A percentile compares a stretch with the other conserved stretches of the same genome.
These are phyloP conservation scores for Macroglossus sobrinus DNA, from an alignment of 2,113 vertebrate species.

Conservation along the genomic window DNA sequence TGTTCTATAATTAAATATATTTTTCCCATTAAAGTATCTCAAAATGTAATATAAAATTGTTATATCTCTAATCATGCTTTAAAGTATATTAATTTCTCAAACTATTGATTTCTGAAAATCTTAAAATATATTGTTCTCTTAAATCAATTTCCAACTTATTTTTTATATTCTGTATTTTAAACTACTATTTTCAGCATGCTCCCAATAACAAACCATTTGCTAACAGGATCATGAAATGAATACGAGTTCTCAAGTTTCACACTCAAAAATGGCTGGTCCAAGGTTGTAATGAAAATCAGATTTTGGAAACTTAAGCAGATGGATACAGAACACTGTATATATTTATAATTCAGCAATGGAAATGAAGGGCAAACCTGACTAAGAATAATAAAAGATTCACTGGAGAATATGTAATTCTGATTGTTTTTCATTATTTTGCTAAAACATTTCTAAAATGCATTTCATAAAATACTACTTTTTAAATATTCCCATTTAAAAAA, in stretches of 20 bases:
- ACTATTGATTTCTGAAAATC: not conserved
- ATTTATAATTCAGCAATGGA: not conserved
- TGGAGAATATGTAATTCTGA: not conserved
- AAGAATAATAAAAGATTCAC: not conserved
- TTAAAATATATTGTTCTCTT: not conserved
- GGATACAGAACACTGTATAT: not conserved
- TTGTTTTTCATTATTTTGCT: not conserved
- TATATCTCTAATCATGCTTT: not conserved
- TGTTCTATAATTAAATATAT: conserved; percentile 1
- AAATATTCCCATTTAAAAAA: not conserved
- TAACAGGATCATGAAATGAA: not conserved
- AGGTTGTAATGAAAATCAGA: not conserved
- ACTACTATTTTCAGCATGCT: not conserved
- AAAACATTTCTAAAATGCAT: not conserved
- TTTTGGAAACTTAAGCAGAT: not conserved
- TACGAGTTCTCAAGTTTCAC: not conserved
- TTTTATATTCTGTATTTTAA: conserved; percentile 15
- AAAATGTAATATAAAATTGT: not conserved
- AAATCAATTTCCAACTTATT: not conserved
- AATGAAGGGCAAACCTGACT: not conserved
- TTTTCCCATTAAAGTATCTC: not conserved
- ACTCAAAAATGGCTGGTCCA: not conserved
- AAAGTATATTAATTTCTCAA: not conserved
- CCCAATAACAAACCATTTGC: not conserved
- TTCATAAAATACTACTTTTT: not conserved